Evolutionary conservation across 2,797 vertebrate genomes (phyloP).

Genomic region (Pangasius mekongensis): DNA sequence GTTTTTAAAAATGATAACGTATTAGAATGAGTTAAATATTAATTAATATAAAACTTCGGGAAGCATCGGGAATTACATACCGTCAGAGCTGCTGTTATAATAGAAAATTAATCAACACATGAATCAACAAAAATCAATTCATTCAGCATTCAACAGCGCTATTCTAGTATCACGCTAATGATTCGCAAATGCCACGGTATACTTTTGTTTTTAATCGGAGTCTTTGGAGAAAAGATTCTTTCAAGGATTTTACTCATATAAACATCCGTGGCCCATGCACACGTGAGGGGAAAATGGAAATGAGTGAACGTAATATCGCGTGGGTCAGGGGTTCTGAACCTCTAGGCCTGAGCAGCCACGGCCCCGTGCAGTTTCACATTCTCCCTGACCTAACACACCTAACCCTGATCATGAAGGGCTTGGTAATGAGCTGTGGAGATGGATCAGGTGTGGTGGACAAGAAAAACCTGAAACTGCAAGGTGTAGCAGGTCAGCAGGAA

Average conservation of each 20-base stretch:
- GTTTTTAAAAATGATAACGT: neutral
- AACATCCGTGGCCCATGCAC: neutral
- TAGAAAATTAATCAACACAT: neutral
- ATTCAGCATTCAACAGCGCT: too few relatives aligned
- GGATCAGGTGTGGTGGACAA: neutral
- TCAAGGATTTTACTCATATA: neutral
- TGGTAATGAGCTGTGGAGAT: neutral
- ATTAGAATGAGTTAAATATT: too few relatives aligned
- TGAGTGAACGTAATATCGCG: neutral
- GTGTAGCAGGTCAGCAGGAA: neutral
- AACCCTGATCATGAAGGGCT: neutral
- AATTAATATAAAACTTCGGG: neutral
- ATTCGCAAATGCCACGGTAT: neutral
- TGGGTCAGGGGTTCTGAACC: neutral
- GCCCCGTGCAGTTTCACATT: neutral
- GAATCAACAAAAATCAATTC: neutral
- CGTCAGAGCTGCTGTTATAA: too few relatives aligned
- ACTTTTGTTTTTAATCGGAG: neutral
- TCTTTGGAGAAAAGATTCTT: neutral
- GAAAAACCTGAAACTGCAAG: neutral
- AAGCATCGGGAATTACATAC: too few relatives aligned
- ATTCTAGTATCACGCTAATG: too few relatives aligned
- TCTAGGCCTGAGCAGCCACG: neutral
- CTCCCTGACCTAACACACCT: neutral
- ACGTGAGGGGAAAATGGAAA: neutral